Evolutionary conservation across 2,113 vertebrate species (phyloP), one percentile per base, ranked within the genome.

Genomic region (Vidua macroura): DNA sequence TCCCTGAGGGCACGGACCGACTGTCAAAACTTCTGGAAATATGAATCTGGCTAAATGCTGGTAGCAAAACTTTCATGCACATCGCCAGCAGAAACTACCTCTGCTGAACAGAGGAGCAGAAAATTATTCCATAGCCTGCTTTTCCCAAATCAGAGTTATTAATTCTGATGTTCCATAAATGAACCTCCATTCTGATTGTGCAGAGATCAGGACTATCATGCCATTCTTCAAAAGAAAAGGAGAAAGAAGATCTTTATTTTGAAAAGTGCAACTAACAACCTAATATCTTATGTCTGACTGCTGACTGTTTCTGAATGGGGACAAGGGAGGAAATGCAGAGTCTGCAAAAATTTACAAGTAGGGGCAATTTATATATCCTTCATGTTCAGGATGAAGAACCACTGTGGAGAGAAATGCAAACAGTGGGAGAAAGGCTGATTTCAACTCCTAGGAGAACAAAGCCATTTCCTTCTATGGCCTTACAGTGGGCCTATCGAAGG

Each of bases 1-100:
- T 87, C 30, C 41, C 68, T 0, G 1, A 48, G 41, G 22, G 11
- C 27, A 25, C 24, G 43, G 35, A 28, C 7, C 0, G 0, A 60
- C 28, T 0, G 0, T 23, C 35, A 67, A 70, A 67, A 48, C 10
- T 70, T 58, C 68, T 63, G 56, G 55, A 86, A 92, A 27, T 23
- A 30, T 1, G 6, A 84, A 52, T 30, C 43, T 7, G 11, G 33
- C 13, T 67, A 77, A 86, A 70, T 37, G 28, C 20, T 35, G 68
- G 13, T 21, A 28, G 44, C 20, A 60, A 72, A 59, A 37, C 18
- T 21, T 80, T 72, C 25, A 15, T 16, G 21, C 10, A 6, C 25
- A 10, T 48, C 4, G 2, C 49, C n/a, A 39, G 48, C 23, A 53
- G 64, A 62, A 73, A 17, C 23, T 66, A 62, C 13, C 15, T 70